Evolutionary conservation across 2,888 invertebrate species (phyloP).

Genomic region (Gortyna flavago): DNA sequence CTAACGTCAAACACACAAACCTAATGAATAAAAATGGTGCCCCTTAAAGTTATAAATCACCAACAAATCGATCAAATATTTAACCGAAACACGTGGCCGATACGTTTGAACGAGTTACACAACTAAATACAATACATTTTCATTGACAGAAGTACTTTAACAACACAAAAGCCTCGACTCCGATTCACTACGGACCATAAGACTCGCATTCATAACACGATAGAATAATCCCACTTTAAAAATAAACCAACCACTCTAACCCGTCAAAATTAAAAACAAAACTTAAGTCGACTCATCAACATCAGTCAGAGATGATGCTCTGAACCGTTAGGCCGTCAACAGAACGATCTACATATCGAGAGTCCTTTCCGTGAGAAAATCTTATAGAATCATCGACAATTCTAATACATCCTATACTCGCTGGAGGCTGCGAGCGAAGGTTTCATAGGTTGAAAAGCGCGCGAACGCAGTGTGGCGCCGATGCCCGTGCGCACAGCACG

Average conservation of each 20-base stretch:
- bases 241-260: conserved; percentile 77
- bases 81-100: conserved; percentile 61
- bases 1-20: conserved; percentile 36
- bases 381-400: conserved; percentile 79
- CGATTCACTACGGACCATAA: conserved; percentile 83
- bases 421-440: conserved; percentile 85
- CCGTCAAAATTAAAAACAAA: conserved; percentile 84
- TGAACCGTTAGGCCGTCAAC: conserved; percentile 78
- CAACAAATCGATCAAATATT: conserved; percentile 61
- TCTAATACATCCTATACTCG: conserved; percentile 80
- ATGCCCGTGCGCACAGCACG: conserved; percentile 88
- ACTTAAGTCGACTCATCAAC: conserved; percentile 81
- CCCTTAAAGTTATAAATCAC: conserved; percentile 59
- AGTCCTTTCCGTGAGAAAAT: conserved; percentile 87
- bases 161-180: conserved; percentile 76
- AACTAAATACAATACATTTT: conserved; percentile 71
- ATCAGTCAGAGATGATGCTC: conserved; percentile 81
- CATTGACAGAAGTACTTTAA: conserved; percentile 78
- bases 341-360: conserved; percentile 78
- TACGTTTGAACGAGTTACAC: conserved; percentile 56
- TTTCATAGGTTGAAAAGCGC: conserved; percentile 88
- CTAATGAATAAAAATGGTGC: conserved; percentile 54
- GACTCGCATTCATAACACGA: conserved; percentile 81
- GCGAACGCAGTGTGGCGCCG: conserved; percentile 89
- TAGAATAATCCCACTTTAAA: conserved; percentile 83